Base-by-base conservation (phyloP, 2,888 invertebrate species). In the Lasioglossum vierecki region DNA sequence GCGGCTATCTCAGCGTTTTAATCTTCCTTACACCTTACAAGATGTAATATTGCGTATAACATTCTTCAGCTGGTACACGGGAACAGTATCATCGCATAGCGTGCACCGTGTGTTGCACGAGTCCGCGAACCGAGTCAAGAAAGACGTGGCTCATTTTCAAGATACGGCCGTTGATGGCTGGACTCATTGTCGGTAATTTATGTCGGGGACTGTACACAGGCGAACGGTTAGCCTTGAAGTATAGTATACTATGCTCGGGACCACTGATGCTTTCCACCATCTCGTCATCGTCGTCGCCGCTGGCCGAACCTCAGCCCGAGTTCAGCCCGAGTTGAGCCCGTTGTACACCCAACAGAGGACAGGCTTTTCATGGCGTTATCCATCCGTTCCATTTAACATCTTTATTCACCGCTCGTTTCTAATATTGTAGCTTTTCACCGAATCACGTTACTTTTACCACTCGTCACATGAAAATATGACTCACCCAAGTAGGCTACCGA, bases 201-300 rank as follows among this genome's bases (percentile, higher is more conserved):
- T 91, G 88, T 73, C 70, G 44, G 76, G 81, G 93, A 93, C 92
- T 93, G 92, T 93, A 93, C 93, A 80, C 88, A 88, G 90, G 91
- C 89, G 91, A 92, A 93, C 90, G 93, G 92, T 91, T 93, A 93
- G 92, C 93, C 93, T 93, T 93, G 93, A 93, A 92, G 92, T 90
- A 18, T 63, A 63, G 30, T 89, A 39, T 91, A 84, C 90, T 88
- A 76, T 82, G 87, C 81, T 79, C 83, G 81, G 85, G 82, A 53
- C 84, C 88, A 80, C 83, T 86, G 89, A 90, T 92, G 90, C 88
- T 86, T 88, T 91, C 89, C 86, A 87, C 89, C 88, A 80, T 86
- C 89, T 86, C 88, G 76, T 81, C 87, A 81, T 73, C 75, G 76
- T 60, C 66, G 63, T 18, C 63, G 30, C 63, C 68, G 22, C 39